Evolutionary conservation across 2,113 vertebrate genomes (phyloP).

Genomic region (Tragelaphus scriptus): DNA sequence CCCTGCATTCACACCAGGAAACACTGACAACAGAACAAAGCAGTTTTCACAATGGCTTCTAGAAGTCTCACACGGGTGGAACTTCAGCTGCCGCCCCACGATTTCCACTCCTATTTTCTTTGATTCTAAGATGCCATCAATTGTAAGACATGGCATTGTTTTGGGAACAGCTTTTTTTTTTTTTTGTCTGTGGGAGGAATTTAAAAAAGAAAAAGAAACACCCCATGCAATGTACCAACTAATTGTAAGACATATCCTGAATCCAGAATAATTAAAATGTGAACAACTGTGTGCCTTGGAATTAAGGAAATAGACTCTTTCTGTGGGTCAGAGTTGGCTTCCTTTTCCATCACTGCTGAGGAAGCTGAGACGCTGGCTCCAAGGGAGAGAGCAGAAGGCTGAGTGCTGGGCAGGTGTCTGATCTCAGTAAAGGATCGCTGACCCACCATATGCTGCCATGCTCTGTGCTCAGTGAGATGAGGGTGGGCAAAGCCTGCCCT

Average conservation of each 20-base stretch:
- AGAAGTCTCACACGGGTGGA: background rate
- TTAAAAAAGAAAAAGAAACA: constrained; percentile 11
- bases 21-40: constrained; percentile 5
- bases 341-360: constrained; percentile 16
- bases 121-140: constrained; percentile 34
- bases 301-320: constrained; percentile 50
- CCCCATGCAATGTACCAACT: background rate
- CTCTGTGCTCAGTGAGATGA: background rate
- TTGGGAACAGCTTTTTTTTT: background rate
- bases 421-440: background rate
- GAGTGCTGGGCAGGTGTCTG: background rate
- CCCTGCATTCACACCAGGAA: background rate
- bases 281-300: constrained; percentile 36
- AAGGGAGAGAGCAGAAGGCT: background rate
- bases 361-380: background rate
- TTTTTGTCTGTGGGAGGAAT: background rate
- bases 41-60: background rate
- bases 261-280: constrained; percentile 58
- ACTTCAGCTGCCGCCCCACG: background rate
- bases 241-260: constrained; percentile 67
- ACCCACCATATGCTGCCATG: rapidly evolving
- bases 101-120: background rate
- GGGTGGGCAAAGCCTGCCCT: rapidly evolving
- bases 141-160: constrained; percentile 55
- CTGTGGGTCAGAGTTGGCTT: constrained; percentile 34